Percentiles rank a stretch among this genome's conserved stretches.
Conservation (phyloP, 1,140 invertebrate genomes). For the Drosophila malerkotliana region DNA sequence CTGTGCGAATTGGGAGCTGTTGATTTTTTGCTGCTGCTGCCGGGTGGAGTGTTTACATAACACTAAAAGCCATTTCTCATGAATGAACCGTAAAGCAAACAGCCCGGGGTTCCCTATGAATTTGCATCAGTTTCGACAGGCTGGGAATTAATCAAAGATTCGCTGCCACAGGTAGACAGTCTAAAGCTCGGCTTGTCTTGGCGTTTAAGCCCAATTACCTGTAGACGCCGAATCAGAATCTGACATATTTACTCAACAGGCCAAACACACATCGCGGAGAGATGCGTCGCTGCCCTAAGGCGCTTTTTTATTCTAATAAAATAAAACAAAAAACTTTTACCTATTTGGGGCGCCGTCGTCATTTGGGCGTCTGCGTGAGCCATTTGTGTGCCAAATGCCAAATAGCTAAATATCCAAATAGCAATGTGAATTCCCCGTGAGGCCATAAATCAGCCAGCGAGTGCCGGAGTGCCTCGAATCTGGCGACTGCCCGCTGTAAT, state of each 20-base stretch:
- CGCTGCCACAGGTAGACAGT: constrained; percentile 18
- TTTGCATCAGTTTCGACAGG: constrained; percentile 73
- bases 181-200: constrained; percentile 10
- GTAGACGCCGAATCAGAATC: constrained; percentile 32
- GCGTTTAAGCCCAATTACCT: constrained; percentile 72
- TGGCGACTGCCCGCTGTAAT: constrained; percentile 65
- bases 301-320: constrained; percentile 41
- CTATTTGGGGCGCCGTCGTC: constrained; percentile 41
- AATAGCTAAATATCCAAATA: constrained; percentile 37
- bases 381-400: constrained; percentile 72
- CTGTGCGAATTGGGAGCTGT: constrained; percentile 60
- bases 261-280: constrained; percentile 19
- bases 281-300: constrained; percentile 21
- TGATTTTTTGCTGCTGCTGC: constrained; percentile 14
- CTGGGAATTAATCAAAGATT: constrained; percentile 65
- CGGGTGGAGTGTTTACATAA: constrained; percentile 73
- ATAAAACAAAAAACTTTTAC: constrained; percentile 36
- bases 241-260: constrained; percentile 80
- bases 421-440: constrained; percentile 63
- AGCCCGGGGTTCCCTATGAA: constrained; percentile 47
- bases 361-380: constrained; percentile 43
- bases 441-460: constrained; percentile 73
- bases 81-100: constrained; percentile 77
- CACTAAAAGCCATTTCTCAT: constrained; percentile 61
- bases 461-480: constrained; percentile 73